A percentile compares a stretch with the other conserved stretches of the same genome.
phyloP scores from a whole-genome alignment of 2,888 invertebrate species.

The Machimus atricapillus region DNA sequence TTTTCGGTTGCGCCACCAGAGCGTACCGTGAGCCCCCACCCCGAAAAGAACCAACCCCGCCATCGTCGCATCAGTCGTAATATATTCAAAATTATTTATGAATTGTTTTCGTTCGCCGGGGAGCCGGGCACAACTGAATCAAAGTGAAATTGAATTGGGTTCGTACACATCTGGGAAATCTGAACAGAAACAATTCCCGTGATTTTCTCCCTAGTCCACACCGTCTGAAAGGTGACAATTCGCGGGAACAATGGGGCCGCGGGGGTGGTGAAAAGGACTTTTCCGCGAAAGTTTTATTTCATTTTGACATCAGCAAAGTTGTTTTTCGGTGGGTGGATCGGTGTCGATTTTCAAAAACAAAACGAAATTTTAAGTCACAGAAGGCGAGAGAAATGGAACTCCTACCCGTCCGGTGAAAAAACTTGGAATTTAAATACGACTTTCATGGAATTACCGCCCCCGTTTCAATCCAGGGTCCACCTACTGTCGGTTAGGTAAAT shows the following conservation, averaged over 20 bases:
- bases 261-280: neutral
- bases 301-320: neutral
- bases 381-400: neutral
- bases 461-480: neutral
- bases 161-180: constrained; percentile 27
- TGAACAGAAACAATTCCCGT: neutral
- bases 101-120: constrained; percentile 23
- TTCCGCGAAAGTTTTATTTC: neutral
- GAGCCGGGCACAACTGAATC: constrained; percentile 2
- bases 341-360: neutral
- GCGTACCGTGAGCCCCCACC: neutral
- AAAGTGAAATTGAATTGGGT: constrained; percentile 27
- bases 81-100: constrained; percentile 35
- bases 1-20: neutral
- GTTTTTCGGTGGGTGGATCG: neutral
- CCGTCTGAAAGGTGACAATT: constrained; percentile 19
- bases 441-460: neutral
- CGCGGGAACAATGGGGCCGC: neutral
- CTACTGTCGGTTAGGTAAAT: neutral
- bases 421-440: neutral
- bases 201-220: neutral
- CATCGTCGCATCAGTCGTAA: neutral
- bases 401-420: neutral
- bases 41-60: neutral
- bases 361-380: neutral